Base-by-base conservation (phyloP, 1,140 invertebrate genomes). In the Pogonus chalceus region DNA sequence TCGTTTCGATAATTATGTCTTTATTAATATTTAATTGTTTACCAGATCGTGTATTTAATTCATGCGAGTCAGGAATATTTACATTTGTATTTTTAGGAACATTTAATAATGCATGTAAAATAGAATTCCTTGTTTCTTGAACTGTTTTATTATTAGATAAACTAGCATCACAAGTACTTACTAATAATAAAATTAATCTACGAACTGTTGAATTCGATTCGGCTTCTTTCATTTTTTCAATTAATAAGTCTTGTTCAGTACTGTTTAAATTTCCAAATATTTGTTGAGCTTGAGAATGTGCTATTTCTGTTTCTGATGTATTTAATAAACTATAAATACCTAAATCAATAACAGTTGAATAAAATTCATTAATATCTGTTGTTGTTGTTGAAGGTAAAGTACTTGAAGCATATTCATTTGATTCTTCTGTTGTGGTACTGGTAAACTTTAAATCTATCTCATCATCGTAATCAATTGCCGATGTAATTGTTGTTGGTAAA, bases 181-280 rank as follows among this genome's bases (percentile, higher is more conserved):
- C 85, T 53, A 90, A 69, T 12, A 90, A 65, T 9, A 90, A 65
- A 31, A 90, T 81, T 14, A 90, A 67, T 47, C 85, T 78, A 52
- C 83, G 74, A 0, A 88, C 83, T 1, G 84, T 83, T 39, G 81
- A 81, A 64, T 88, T 88, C 53, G 77, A 80, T 60, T 84, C 81
- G 2, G 86, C 87, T 66, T 87, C 81, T 59, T 84, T 82, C 85
- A 90, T 89, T 3, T 87, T 82, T 54, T 81, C 79, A 76, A 85
- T 84, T 35, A 89, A 66, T 48, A 84, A 84, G 60, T 83, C 77
- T 0, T 82, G 79, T 58, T 84, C 84, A 0, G 84, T 80, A 24
- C 80, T 80, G 60, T 90, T 89, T 35, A 90, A 72, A 10, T 79
- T 82, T 1, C 81, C 81, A 62, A 88, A 83, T 62, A 88, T 82